Percentiles rank a stretch among this genome's conserved stretches.
phyloP scores from a whole-genome alignment of 2,797 vertebrate species.

The Phaenicophaeus curvirostris region DNA sequence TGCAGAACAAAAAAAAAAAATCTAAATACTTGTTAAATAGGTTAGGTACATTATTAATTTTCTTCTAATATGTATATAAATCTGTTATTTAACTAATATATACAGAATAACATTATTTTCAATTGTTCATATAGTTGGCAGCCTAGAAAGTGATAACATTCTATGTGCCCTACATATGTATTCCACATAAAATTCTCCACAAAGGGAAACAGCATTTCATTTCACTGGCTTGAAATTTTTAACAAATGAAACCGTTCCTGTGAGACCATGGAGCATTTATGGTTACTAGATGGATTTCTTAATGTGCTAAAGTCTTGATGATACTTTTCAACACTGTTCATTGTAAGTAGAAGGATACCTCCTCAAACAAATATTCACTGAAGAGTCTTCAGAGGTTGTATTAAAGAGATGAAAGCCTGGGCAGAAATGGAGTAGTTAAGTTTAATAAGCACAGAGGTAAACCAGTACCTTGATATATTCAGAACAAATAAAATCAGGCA shows the following conservation, averaged over 20 bases:
- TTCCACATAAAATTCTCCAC: constrained; percentile 45
- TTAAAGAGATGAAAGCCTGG: constrained; percentile 45
- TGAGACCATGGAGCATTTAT: constrained; percentile 66
- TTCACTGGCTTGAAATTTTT: constrained; percentile 71
- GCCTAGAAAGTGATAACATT: too few relatives aligned
- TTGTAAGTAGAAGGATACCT: constrained; percentile 62
- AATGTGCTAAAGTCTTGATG: constrained; percentile 46
- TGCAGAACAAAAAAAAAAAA: background rate
- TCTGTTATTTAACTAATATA: background rate
- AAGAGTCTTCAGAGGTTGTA: constrained; percentile 64
- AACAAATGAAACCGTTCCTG: constrained; percentile 60
- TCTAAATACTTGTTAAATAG: background rate
- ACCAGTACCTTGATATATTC: constrained; percentile 4
- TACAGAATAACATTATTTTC: background rate
- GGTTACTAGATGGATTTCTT: constrained; percentile 68
- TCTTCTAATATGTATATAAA: background rate
- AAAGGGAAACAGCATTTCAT: constrained; percentile 65
- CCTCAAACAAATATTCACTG: constrained; percentile 65
- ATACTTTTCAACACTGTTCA: constrained; percentile 67
- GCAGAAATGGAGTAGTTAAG: background rate
- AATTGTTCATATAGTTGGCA: background rate
- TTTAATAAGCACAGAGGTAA: constrained; percentile 50
- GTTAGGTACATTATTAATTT: background rate
- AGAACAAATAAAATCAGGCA: constrained; percentile 40
- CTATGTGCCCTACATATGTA: constrained; percentile 34